Conservation (phyloP, 2,888 invertebrate species). For the Agriopis marginaria region DNA sequence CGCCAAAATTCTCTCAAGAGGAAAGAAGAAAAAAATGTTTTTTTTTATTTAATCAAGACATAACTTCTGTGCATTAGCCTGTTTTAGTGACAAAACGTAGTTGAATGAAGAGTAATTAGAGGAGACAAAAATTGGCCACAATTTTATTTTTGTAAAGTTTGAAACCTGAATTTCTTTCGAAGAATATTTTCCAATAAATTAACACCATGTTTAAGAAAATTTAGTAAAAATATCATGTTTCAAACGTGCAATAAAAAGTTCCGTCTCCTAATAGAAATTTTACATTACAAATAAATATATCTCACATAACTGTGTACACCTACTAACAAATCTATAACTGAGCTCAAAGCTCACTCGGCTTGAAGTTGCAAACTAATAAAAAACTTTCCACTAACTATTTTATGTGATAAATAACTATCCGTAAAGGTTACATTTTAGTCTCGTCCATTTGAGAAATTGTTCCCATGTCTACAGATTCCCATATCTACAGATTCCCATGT, state of each 20-base stretch:
- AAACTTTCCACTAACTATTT: conserved; percentile 28
- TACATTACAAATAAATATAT: not conserved
- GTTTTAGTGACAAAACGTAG: no score
- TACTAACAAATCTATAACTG: conserved; percentile 24
- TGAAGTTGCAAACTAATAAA: conserved; percentile 29
- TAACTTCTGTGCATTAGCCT: no score
- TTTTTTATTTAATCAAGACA: no score
- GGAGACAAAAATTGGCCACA: no score
- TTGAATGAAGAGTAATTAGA: no score
- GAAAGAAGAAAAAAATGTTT: no score
- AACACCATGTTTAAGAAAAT: not conserved
- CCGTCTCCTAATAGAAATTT: conserved; percentile 7
- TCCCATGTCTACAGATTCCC: no score
- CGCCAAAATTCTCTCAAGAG: no score
- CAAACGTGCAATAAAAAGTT: conserved; percentile 22
- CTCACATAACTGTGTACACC: conserved; percentile 16
- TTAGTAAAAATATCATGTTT: not conserved
- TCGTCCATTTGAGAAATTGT: not conserved
- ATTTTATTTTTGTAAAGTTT: no score
- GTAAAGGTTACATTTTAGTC: conserved; percentile 14
- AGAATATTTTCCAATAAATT: no score
- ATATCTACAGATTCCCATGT: no score
- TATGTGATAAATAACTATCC: conserved; percentile 25
- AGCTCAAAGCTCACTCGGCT: conserved; percentile 22
- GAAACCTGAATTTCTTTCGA: no score